Conservation (phyloP, 2,888 invertebrate species). For the Sminthurinus aureus region DNA sequence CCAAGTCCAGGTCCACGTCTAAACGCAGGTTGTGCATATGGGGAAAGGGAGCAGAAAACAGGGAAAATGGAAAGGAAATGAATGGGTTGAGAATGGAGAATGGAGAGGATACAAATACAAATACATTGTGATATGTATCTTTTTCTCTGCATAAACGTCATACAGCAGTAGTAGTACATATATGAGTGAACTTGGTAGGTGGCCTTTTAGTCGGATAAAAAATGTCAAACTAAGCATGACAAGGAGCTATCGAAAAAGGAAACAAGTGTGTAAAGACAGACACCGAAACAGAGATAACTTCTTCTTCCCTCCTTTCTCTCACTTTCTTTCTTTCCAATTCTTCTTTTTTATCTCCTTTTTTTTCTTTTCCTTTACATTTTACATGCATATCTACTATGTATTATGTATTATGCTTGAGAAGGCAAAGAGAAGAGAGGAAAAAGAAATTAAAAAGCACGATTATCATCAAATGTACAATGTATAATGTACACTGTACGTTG, state of each 20-base stretch:
- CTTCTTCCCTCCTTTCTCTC: constrained; percentile 6
- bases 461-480: neutral
- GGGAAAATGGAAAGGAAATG: neutral
- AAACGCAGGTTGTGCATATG: neutral
- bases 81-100: neutral
- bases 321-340: neutral
- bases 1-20: neutral
- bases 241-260: constrained; percentile 35
- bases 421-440: neutral
- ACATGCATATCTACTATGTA: neutral
- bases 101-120: neutral
- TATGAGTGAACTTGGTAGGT: neutral
- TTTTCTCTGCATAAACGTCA: neutral
- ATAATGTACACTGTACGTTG: no score
- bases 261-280: constrained; percentile 22
- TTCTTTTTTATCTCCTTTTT: neutral
- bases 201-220: constrained; percentile 28
- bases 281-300: neutral
- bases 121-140: neutral
- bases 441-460: neutral
- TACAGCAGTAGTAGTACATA: neutral
- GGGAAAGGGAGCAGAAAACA: neutral
- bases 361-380: neutral
- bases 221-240: constrained; percentile 39
- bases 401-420: neutral